Evolutionary conservation across 2,113 vertebrate genomes (phyloP), one percentile per base, ranked within the genome.

Genomic region (Murina feae): DNA sequence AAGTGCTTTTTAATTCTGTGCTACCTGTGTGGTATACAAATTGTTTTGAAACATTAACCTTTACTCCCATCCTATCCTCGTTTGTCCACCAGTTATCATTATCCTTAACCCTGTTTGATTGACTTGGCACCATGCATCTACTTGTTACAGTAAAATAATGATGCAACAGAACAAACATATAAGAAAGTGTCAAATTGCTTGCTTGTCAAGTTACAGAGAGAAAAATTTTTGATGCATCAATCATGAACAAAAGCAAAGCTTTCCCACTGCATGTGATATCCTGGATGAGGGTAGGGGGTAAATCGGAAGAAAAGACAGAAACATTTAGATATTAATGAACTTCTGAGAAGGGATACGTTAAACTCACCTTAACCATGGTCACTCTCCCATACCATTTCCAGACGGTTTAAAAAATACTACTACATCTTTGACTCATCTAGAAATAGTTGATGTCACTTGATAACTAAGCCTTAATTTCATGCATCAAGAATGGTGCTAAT

Each of bases 41-140:
- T 84, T 42, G 30, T 71, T 90, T 91, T 86, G 47, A 91, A 95
- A 69, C 44, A 49, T 35, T 85, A 30, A 63, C 39, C 2, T 81
- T 4, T 35, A 65, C 6, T 87, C 2, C 5, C 10, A 55, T 1
- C 28, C 10, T 10, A 58, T 3, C 0, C 16, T 1, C 6, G 17
- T 63, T 63, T 44, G 25, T 17, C 9, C 30, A 55, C 5, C 9
- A 51, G 10, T 71, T 68, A 39, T 80, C 30, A 30, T 60, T 42
- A 21, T 11, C 7, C 25, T 80, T 68, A 68, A 75, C 16, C 30
- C 3, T 25, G 17, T 25, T 42, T 75, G 7, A 66, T 14, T n/a
- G 42, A 51, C 20, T 80, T 91, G 20, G 6, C 10, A 44, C 37
- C 69, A 32, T 76, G 18, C 1, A 90, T 35, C 74, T 12, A 25